A percentile compares a stretch with the other conserved stretches of the same genome.
phyloP scores from a whole-genome alignment of 2,888 invertebrate species.

The Stenchaetothrips biformis region DNA sequence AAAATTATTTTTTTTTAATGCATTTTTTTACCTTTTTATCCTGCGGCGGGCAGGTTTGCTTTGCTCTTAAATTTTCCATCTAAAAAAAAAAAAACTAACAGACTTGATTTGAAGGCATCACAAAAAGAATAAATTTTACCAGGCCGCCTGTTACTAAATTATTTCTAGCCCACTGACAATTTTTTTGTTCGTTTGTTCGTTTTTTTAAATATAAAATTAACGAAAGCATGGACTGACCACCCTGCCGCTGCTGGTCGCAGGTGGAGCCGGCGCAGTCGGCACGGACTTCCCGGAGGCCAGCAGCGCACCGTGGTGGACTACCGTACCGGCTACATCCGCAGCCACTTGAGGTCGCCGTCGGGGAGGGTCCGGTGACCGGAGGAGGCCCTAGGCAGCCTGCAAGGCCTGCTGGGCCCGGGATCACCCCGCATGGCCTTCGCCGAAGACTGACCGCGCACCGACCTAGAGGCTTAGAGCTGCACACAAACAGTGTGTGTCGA shows the following conservation, averaged over 20 bases:
- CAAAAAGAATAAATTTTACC: neutral
- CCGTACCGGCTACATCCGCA: slow-evolving; percentile 83
- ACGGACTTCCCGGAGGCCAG: slow-evolving; percentile 51
- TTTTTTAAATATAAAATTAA: neutral
- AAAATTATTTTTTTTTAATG: too few species aligned
- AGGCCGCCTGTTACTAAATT: neutral
- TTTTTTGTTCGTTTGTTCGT: neutral
- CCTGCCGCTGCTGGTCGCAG: slow-evolving; percentile 48
- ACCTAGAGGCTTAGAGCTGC: too few species aligned
- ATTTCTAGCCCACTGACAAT: neutral
- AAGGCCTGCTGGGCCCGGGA: neutral
- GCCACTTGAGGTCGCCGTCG: slow-evolving; percentile 85
- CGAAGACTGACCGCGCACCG: neutral
- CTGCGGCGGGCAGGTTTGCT: too few species aligned
- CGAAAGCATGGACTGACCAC: neutral
- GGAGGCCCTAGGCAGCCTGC: neutral
- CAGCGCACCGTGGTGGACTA: slow-evolving; percentile 68
- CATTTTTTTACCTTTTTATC: too few species aligned
- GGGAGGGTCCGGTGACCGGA: slow-evolving; percentile 84
- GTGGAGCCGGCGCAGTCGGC: slow-evolving; percentile 74
- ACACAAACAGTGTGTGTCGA: too few species aligned
- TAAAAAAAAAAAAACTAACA: too few species aligned
- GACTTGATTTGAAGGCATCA: neutral
- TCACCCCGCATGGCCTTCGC: neutral
- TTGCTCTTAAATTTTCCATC: too few species aligned